Evolutionary conservation across 2,113 vertebrate genomes (phyloP), one percentile per base, ranked within the genome.

Genomic region (Elephas maximus): DNA sequence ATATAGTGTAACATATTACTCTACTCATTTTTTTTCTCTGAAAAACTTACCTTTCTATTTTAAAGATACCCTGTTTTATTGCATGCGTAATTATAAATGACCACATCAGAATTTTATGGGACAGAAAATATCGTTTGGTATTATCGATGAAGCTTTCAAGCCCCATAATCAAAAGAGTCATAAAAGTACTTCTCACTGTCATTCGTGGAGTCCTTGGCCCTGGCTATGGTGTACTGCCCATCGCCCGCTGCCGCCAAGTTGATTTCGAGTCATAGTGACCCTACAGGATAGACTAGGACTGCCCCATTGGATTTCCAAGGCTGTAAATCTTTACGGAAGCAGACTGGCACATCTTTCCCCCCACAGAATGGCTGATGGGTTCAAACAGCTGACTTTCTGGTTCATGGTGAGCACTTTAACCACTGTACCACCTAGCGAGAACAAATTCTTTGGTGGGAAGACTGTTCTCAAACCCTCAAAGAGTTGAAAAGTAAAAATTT

Each of bases 21-120:
- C 53, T 44, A 20, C 6, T 82, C 12, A 21, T 83, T 69, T 69
- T 63, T 45, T 67, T 76, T 15, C 0, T 44, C n/a, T 63, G 57
- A 96, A 89, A 86, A 57, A 85, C 3, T 41, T 45, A 57, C 10
- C 53, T 69, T 65, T 89, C 44, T 93, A 1, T 94, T 89, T 91
- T 14, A 62, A 83, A 92, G 77, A 33, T 2, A 80, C 14, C 4
- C 41, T 57, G 18, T 77, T 89, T 93, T 51, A 67, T 62, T 79
- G 51, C 33, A 67, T 17, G 11, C n/a, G 33, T 62, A 45, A 15
- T 24, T 91, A 6, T 69, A 24, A 81, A 76, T 94, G 83, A 71
- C 74, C 26, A 20, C 33, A 78, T 91, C 21, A 91, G 60, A 96
- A 93, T 14, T n/a, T 82, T 44, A 74, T 12, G 7, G 45, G 41